Conservation (phyloP, 2,113 vertebrate species). For the Malurus melanocephalus region DNA sequence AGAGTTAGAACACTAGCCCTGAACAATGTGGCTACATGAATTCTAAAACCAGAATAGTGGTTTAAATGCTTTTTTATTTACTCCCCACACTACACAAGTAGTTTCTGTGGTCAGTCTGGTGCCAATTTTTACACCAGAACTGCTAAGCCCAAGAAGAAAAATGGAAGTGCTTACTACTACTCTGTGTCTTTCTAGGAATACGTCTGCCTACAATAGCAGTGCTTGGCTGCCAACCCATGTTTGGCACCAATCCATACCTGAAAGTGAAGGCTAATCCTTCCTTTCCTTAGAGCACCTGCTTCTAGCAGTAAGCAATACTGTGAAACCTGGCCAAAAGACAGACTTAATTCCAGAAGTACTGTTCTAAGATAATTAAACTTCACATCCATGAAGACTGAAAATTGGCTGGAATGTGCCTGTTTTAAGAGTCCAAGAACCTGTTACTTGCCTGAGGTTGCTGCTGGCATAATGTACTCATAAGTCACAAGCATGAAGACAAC, state of each 20-base stretch:
- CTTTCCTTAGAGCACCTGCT: slow-evolving; percentile 57
- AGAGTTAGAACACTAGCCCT: not conserved
- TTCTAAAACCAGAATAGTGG: not conserved
- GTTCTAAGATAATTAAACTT: slow-evolving; percentile 51
- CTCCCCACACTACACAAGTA: not conserved
- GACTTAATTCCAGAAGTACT: slow-evolving; percentile 45
- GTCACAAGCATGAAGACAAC: not conserved
- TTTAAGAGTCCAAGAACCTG: slow-evolving; percentile 43
- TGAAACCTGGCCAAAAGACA: slow-evolving; percentile 53
- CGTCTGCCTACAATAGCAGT: slow-evolving; percentile 17
- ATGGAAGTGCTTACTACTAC: slow-evolving; percentile 1
- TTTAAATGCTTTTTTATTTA: not conserved
- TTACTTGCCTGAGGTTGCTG: slow-evolving; percentile 33
- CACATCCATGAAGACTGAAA: slow-evolving; percentile 36
- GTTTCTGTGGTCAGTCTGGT: not conserved
- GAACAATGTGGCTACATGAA: not conserved
- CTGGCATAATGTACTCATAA: not conserved
- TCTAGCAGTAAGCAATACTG: slow-evolving; percentile 45
- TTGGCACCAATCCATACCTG: slow-evolving; percentile 58
- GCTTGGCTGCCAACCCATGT: slow-evolving; percentile 24
- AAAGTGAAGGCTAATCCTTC: slow-evolving; percentile 43
- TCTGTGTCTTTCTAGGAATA: slow-evolving; percentile 44
- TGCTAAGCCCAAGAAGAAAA: slow-evolving; percentile 29
- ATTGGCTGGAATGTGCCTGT: slow-evolving; percentile 5
- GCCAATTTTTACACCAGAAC: not conserved